Conservation (phyloP, 1,140 invertebrate genomes). For the Bathynomus jamesi region DNA sequence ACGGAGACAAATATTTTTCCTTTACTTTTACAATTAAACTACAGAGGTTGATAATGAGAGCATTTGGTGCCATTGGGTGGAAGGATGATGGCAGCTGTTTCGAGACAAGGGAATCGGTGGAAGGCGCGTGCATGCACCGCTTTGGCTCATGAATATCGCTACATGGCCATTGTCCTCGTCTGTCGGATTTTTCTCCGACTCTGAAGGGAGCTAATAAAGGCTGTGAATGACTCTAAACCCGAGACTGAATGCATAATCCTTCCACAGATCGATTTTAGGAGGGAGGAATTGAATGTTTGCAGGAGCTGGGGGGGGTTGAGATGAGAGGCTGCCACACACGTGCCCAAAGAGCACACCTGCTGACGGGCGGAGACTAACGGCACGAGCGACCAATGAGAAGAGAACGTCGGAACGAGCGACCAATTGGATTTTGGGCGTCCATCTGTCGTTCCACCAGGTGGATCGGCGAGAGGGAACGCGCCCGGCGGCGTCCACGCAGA, state of each 20-base stretch:
- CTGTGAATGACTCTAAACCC: conserved; percentile 28
- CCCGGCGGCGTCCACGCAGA: conserved; percentile 3
- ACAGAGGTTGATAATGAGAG: background rate
- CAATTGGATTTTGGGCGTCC: conserved; percentile 26
- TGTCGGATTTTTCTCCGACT: conserved; percentile 22
- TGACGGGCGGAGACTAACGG: conserved; percentile 27
- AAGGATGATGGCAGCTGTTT: background rate
- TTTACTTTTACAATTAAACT: too few species aligned
- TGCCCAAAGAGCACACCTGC: conserved; percentile 28
- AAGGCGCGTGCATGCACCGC: background rate
- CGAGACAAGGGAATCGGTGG: background rate
- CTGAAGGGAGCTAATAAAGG: conserved; percentile 25
- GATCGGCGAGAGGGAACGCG: conserved; percentile 6
- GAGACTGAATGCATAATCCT: conserved; percentile 31
- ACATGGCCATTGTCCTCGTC: conserved; percentile 23
- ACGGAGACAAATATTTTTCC: too few species aligned
- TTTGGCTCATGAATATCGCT: conserved; percentile 20
- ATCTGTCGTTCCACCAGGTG: conserved; percentile 14
- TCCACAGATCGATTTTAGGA: conserved; percentile 21
- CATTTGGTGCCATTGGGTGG: background rate
- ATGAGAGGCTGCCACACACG: conserved; percentile 17
- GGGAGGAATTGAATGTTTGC: background rate
- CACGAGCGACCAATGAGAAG: conserved; percentile 29
- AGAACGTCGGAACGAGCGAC: conserved; percentile 17
- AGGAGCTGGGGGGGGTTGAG: background rate